Evolutionary conservation across 2,888 invertebrate genomes (phyloP).

Genomic region (Parochlus steinenii): DNA sequence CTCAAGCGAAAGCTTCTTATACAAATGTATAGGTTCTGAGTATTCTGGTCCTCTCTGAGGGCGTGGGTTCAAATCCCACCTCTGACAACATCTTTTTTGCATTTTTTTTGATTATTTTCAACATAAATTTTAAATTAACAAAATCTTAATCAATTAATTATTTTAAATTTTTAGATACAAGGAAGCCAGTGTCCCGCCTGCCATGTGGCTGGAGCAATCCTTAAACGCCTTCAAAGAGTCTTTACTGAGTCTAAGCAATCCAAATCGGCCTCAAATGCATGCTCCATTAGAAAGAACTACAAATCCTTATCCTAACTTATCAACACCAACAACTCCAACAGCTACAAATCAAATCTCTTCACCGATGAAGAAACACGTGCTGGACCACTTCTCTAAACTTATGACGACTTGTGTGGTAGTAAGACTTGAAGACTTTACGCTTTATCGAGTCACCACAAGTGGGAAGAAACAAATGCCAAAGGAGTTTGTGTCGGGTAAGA

Average conservation of each 20-base stretch:
- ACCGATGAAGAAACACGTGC: conserved; percentile 47
- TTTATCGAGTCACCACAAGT: conserved; percentile 67
- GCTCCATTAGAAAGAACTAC: conserved; percentile 27
- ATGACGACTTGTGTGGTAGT: conserved; percentile 87
- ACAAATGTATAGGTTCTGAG: too few relatives aligned
- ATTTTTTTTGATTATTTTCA: background rate
- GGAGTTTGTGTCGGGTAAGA: conserved; percentile 61
- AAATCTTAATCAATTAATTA: too few relatives aligned
- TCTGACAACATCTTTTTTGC: too few relatives aligned
- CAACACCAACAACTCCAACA: conserved; percentile 14
- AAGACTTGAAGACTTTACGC: conserved; percentile 78
- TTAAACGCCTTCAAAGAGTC: conserved; percentile 60
- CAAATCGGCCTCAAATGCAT: conserved; percentile 30
- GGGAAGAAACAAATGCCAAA: conserved; percentile 57
- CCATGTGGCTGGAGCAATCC: conserved; percentile 76
- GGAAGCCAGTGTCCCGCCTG: conserved; percentile 64
- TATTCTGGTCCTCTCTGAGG: too few relatives aligned
- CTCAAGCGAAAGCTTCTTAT: too few relatives aligned
- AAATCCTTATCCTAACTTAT: conserved; percentile 5
- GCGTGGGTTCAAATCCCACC: background rate
- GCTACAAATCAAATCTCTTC: conserved; percentile 20
- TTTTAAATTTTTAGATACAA: conserved; percentile 37
- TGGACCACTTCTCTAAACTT: conserved; percentile 63
- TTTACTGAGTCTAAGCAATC: conserved; percentile 58
- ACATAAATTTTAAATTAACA: too few relatives aligned